Evolutionary conservation across 2,797 vertebrate species (phyloP).

Genomic region (Tragopan temminckii): DNA sequence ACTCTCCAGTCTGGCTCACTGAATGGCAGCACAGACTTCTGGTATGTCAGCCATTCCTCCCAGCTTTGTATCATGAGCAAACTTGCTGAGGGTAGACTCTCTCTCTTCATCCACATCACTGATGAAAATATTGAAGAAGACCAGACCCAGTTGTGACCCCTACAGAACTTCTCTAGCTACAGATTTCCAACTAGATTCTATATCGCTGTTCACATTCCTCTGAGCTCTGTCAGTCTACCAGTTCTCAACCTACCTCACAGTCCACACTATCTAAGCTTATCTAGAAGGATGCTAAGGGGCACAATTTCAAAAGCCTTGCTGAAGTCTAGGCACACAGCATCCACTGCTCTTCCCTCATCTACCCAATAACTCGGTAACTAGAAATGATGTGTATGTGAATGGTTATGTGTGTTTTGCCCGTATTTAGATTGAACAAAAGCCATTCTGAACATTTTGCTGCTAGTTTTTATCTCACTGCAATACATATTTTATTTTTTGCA

Average conservation of each 20-base stretch:
- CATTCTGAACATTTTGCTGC: not conserved
- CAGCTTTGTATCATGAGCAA: no score
- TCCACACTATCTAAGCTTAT: not conserved
- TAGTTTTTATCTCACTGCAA: not conserved
- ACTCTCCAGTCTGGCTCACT: no score
- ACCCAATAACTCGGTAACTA: not conserved
- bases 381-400: not conserved
- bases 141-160: not conserved
- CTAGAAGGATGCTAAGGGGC: no score
- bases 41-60: no score
- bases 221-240: not conserved
- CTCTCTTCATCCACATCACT: no score
- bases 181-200: not conserved
- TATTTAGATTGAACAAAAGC: not conserved
- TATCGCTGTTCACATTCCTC: not conserved
- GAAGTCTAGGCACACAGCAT: no score
- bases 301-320: no score
- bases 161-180: not conserved
- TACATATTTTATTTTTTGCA: not conserved
- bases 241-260: not conserved
- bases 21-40: no score
- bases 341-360: no score
- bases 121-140: no score
- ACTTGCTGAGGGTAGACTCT: no score
- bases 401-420: accelerated